phyloP scores from a whole-genome alignment of 2,888 invertebrate genomes.

The Masnerella sp. region DNA sequence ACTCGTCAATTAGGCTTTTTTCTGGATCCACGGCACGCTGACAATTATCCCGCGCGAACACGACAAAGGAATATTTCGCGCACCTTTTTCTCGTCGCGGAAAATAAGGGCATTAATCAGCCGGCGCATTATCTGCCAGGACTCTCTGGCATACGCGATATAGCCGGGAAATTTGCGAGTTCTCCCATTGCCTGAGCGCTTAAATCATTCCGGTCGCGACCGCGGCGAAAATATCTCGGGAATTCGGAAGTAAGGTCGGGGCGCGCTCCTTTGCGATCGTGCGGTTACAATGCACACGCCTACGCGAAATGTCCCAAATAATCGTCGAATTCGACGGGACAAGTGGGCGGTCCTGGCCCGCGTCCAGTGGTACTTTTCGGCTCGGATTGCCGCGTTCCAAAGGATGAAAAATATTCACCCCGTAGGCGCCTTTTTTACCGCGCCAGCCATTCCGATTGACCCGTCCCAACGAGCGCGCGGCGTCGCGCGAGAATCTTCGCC shows the following conservation, averaged over 20 bases:
- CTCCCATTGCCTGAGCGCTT: constrained; percentile 37
- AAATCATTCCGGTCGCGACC: constrained; percentile 69
- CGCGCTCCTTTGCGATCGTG: constrained; percentile 51
- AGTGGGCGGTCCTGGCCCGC: constrained; percentile 72
- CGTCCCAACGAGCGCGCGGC: background rate
- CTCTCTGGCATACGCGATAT: constrained; percentile 13
- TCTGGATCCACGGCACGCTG: constrained; percentile 3
- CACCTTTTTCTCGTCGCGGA: constrained; percentile 7
- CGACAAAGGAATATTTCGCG: constrained; percentile 1
- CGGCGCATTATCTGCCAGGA: constrained; percentile 18
- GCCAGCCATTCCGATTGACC: constrained; percentile 23
- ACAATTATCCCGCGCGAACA: constrained; percentile 10
- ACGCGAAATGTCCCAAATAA: constrained; percentile 71
- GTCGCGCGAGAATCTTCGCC: constrained; percentile 12
- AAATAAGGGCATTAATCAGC: constrained; percentile 41
- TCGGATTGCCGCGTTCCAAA: constrained; percentile 64
- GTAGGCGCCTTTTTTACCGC: constrained; percentile 45
- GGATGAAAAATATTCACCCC: constrained; percentile 69
- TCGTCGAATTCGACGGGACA: constrained; percentile 72
- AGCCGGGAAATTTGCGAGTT: constrained; percentile 14
- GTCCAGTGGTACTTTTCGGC: constrained; percentile 72
- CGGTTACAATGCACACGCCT: constrained; percentile 66
- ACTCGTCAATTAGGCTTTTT: constrained; percentile 22
- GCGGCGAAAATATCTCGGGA: constrained; percentile 69
- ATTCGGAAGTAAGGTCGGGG: constrained; percentile 70